Percentiles rank a stretch among this genome's conserved stretches.
These are phyloP conservation scores for Enteromius viviparus DNA, from an alignment of 2,797 vertebrate species.

Conservation along the genomic window DNA sequence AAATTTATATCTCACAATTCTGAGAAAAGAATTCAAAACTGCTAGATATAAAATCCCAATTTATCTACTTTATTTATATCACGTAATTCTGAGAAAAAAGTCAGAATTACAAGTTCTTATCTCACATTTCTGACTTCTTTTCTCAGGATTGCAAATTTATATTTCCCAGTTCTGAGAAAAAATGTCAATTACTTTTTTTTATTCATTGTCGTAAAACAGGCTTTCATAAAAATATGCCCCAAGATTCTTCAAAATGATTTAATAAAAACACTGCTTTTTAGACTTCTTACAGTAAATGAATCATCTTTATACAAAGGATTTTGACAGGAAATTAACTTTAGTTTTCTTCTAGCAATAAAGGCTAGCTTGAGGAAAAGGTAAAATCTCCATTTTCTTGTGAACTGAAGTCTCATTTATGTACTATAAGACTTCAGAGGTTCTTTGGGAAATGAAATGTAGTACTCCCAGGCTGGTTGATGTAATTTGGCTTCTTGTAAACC, in stretches of 20 bases:
- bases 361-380: background rate
- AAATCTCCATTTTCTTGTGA: background rate
- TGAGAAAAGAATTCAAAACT: background rate
- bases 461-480: background rate
- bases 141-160: background rate
- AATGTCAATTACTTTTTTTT: background rate
- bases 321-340: background rate
- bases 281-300: background rate
- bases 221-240: background rate
- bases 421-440: constrained; percentile 9
- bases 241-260: background rate
- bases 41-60: background rate
- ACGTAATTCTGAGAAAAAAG: background rate
- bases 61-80: background rate
- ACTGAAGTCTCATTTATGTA: constrained; percentile 12
- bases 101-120: background rate
- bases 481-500: constrained; percentile 1
- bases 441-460: background rate
- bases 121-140: too few relatives aligned
- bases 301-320: background rate
- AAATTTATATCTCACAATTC: background rate
- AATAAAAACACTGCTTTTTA: background rate
- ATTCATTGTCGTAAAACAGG: background rate
- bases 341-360: constrained; percentile 4
- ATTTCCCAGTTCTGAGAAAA: background rate